These are phyloP conservation scores for Cryptomyrus ogoouensis DNA, from an alignment of 2,113 vertebrate genomes.

Conservation along the genomic window DNA sequence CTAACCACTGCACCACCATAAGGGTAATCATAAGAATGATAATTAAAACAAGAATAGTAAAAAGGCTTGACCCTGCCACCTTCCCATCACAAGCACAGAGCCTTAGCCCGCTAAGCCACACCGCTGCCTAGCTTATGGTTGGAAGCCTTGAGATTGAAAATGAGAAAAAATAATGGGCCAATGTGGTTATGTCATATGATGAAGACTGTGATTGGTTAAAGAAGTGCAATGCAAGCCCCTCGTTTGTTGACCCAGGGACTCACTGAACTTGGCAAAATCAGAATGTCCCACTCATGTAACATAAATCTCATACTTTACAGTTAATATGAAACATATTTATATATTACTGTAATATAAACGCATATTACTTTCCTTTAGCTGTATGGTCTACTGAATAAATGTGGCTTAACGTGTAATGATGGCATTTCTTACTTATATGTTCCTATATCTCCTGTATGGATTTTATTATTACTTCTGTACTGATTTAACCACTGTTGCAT, in stretches of 20 bases:
- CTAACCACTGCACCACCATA: neutral
- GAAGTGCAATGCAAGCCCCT: neutral
- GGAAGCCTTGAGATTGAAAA: neutral
- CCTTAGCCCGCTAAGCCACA: neutral
- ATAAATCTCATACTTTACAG: neutral
- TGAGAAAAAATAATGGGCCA: neutral
- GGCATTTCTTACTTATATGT: neutral
- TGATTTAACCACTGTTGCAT: neutral
- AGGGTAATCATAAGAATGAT: neutral
- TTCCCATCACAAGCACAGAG: neutral
- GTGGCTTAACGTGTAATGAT: neutral
- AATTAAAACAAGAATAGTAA: neutral
- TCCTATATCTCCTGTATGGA: neutral
- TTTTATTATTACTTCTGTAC: neutral
- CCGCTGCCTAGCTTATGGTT: neutral
- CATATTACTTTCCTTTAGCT: neutral
- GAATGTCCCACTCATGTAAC: neutral
- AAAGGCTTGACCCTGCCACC: neutral
- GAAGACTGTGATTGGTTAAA: neutral
- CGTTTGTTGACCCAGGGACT: neutral
- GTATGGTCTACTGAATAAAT: neutral
- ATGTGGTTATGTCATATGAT: neutral
- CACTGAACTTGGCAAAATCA: neutral
- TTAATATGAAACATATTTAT: neutral
- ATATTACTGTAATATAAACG: neutral